Evolutionary conservation across 2,113 vertebrate genomes (phyloP).

Genomic region (Polyodon spathula): DNA sequence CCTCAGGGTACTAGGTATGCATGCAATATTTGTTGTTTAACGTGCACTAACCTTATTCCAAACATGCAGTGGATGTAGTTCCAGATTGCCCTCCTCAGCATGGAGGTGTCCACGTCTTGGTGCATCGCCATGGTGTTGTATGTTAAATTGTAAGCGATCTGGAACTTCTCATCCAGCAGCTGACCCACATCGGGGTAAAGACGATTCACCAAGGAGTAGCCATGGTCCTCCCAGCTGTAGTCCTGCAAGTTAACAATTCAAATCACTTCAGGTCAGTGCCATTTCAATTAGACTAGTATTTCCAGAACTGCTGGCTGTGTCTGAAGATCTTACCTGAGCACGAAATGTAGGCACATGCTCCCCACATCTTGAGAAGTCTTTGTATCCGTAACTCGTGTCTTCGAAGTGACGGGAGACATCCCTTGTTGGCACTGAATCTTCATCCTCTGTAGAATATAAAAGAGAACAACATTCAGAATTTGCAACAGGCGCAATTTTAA

Average conservation of each 20-base stretch:
- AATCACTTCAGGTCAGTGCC: too few relatives aligned
- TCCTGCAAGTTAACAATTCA: slow-evolving; percentile 53
- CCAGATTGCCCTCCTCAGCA: slow-evolving; percentile 92
- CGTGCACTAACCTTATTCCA: slow-evolving; percentile 81
- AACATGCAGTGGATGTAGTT: slow-evolving; percentile 99
- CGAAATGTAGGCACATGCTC: slow-evolving; percentile 93
- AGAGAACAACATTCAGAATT: slow-evolving; percentile 7
- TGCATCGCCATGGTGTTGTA: slow-evolving; percentile 98
- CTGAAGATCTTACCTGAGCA: slow-evolving; percentile 69
- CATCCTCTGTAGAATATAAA: slow-evolving; percentile 58
- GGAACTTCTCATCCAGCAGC: slow-evolving; percentile 95
- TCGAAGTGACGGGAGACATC: slow-evolving; percentile 92
- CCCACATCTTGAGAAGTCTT: slow-evolving; percentile 88
- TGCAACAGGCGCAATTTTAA: too few relatives aligned
- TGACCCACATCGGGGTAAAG: slow-evolving; percentile 96
- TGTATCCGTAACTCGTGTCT: slow-evolving; percentile 94
- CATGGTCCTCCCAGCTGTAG: slow-evolving; percentile 98
- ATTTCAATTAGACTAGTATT: too few relatives aligned
- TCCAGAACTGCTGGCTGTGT: too few relatives aligned
- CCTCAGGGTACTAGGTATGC: too few relatives aligned
- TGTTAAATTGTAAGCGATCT: slow-evolving; percentile 90
- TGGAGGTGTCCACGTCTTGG: slow-evolving; percentile 93
- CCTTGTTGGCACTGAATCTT: slow-evolving; percentile 71
- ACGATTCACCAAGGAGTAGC: slow-evolving; percentile 92
- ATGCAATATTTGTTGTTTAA: not conserved